Evolutionary conservation across 2,113 vertebrate genomes (phyloP).

Genomic region (Uria lomvia): DNA sequence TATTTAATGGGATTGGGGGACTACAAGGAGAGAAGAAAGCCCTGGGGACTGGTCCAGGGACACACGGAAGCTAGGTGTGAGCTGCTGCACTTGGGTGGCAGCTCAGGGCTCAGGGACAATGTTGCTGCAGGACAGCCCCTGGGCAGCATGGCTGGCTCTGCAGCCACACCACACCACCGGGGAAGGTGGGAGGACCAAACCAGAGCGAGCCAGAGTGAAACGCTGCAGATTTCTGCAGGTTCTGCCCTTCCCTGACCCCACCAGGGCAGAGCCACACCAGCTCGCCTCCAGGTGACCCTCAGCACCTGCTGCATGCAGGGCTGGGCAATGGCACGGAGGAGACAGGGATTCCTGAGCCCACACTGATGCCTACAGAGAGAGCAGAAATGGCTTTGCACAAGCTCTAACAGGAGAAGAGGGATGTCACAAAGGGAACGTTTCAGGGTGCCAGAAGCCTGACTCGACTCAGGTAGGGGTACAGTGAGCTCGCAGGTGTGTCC

Average conservation of each 20-base stretch:
- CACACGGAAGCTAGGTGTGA: neutral
- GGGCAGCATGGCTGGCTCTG: accelerated
- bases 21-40: neutral
- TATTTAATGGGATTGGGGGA: neutral
- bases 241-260: neutral
- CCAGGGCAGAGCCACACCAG: neutral
- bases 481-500: neutral
- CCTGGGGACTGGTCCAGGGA: too few species aligned
- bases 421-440: neutral
- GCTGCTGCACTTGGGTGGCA: neutral
- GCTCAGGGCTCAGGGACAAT: neutral
- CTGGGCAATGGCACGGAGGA: neutral
- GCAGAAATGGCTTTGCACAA: neutral
- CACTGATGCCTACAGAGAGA: accelerated
- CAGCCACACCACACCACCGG: too few species aligned
- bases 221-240: neutral
- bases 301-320: neutral
- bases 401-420: neutral
- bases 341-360: neutral
- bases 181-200: neutral
- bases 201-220: neutral
- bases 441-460: neutral
- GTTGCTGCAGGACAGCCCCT: neutral
- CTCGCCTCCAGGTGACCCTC: neutral
- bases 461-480: neutral